These are phyloP conservation scores for Calephelis perditalis DNA, from an alignment of 2,888 invertebrate species.

Conservation along the genomic window DNA sequence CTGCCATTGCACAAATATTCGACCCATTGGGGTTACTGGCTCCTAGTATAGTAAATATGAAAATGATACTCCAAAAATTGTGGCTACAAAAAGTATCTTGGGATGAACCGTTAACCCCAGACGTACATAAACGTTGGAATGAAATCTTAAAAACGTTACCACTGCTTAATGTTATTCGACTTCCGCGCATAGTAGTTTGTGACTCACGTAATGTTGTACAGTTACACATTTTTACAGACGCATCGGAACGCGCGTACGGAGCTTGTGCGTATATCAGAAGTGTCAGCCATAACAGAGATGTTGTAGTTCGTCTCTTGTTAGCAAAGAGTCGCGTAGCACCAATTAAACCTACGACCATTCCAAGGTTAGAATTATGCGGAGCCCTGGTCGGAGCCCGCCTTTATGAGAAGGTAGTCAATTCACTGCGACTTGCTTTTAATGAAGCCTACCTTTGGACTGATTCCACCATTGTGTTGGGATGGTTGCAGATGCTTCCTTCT, in stretches of 20 bases:
- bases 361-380: constrained; percentile 33
- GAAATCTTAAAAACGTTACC: background rate
- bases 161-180: background rate
- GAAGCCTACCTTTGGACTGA: constrained; percentile 30
- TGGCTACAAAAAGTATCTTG: constrained; percentile 4
- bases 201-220: constrained; percentile 7
- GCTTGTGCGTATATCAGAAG: constrained; percentile 32
- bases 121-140: constrained; percentile 2
- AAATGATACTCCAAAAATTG: constrained; percentile 22
- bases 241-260: constrained; percentile 29
- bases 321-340: constrained; percentile 35
- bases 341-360: constrained; percentile 29
- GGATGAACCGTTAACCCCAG: constrained; percentile 7
- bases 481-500: constrained; percentile 26
- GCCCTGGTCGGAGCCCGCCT: constrained; percentile 29
- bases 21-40: constrained; percentile 21
- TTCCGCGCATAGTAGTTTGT: constrained; percentile 5
- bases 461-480: constrained; percentile 23
- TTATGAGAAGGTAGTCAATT: constrained; percentile 22
- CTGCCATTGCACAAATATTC: constrained; percentile 19
- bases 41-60: constrained; percentile 18
- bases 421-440: constrained; percentile 23
- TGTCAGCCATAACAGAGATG: background rate
- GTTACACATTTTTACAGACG: constrained; percentile 28
- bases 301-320: constrained; percentile 27